Evolutionary conservation across 1,140 invertebrate species (phyloP).

Genomic region (Penaeus indicus): DNA sequence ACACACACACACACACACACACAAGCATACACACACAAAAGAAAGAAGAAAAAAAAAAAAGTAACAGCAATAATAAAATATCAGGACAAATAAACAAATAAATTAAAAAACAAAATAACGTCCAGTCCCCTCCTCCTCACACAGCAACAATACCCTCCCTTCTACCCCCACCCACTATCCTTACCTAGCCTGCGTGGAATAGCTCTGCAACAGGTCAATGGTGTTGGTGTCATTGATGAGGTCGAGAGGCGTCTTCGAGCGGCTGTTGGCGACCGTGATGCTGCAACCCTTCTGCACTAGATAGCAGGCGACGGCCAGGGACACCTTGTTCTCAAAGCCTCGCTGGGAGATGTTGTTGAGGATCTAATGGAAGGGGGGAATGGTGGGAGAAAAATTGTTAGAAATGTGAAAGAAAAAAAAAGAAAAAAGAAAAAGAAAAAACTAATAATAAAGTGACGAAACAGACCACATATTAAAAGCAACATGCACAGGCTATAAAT

Average conservation of each 20-base stretch:
- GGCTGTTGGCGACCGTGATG: slow-evolving; percentile 77
- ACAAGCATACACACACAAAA: too few species aligned
- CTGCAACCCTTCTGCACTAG: slow-evolving; percentile 79
- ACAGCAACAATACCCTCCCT: not conserved
- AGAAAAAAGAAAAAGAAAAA: not conserved
- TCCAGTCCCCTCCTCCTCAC: not conserved
- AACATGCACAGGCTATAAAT: too few species aligned
- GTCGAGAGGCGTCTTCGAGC: slow-evolving; percentile 78
- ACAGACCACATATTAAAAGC: too few species aligned
- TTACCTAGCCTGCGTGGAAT: slow-evolving; percentile 56
- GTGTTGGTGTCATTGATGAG: slow-evolving; percentile 68
- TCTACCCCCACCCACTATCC: not conserved
- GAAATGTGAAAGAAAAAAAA: not conserved
- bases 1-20: too few species aligned
- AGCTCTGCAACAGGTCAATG: slow-evolving; percentile 62
- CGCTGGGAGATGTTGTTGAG: slow-evolving; percentile 70
- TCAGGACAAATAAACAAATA: not conserved
- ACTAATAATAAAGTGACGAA: not conserved
- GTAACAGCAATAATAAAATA: not conserved
- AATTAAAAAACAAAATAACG: too few species aligned
- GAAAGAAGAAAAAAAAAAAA: not conserved
- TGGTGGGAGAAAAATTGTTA: not conserved
- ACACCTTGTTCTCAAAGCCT: slow-evolving; percentile 72
- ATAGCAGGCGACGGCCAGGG: slow-evolving; percentile 80
- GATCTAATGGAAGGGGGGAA: slow-evolving; percentile 69